phyloP scores from a whole-genome alignment of 1,140 invertebrate genomes.

The Heliothis virescens region DNA sequence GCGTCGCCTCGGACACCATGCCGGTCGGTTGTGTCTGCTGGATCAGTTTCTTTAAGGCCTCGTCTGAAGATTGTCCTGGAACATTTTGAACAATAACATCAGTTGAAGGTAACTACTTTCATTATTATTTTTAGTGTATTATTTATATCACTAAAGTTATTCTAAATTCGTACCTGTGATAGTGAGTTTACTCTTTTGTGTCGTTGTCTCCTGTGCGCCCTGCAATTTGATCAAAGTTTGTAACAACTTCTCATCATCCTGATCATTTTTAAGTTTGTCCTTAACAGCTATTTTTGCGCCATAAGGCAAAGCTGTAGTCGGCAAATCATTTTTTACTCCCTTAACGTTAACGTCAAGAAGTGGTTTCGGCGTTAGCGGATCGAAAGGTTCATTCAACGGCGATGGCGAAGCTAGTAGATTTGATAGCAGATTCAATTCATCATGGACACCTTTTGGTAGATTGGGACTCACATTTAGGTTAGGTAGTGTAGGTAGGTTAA shows the following conservation, averaged over 20 bases:
- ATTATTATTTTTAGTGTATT: background rate
- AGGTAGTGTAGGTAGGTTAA: conserved; percentile 80
- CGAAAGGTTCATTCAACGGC: conserved; percentile 74
- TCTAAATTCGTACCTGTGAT: conserved; percentile 67
- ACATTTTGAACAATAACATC: conserved; percentile 21
- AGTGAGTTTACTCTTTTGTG: conserved; percentile 74
- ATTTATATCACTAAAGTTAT: background rate
- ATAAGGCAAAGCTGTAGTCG: conserved; percentile 66
- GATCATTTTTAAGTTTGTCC: conserved; percentile 77
- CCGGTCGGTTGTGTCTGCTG: conserved; percentile 73
- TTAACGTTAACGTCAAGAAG: conserved; percentile 53
- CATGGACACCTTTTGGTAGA: conserved; percentile 57
- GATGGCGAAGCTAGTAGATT: conserved; percentile 75
- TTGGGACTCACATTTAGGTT: conserved; percentile 70
- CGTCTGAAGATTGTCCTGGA: conserved; percentile 80
- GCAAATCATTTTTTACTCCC: conserved; percentile 49
- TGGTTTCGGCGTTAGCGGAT: conserved; percentile 69
- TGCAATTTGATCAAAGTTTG: conserved; percentile 83
- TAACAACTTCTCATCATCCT: conserved; percentile 82
- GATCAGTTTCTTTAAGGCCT: conserved; percentile 78
- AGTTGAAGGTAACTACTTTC: background rate
- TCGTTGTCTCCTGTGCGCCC: conserved; percentile 79
- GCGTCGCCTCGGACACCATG: conserved; percentile 82
- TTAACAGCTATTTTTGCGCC: conserved; percentile 79
- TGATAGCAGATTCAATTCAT: conserved; percentile 74